Evolutionary conservation across 2,888 invertebrate species (phyloP), one percentile per base, ranked within the genome.

Genomic region (Dusona sp.): DNA sequence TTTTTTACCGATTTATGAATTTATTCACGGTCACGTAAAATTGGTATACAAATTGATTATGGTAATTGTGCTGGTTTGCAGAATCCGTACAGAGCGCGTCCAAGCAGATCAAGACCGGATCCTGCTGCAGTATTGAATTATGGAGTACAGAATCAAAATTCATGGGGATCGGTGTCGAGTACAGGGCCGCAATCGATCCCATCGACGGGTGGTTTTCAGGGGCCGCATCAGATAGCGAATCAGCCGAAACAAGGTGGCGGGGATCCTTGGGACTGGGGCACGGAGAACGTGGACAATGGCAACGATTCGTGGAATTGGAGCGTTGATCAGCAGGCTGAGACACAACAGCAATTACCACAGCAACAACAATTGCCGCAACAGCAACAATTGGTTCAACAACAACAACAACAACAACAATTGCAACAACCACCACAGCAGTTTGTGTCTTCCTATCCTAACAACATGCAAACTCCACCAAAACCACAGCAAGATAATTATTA

Each of bases 301-400:
- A 93, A 93, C 85, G 93, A 94, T 89, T 92, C 93, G 0, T 94
- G 94, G 94, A 92, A 94, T 78, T 94, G 94, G 94, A 93, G 92
- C 81, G 87, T 93, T 68, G 94, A 93, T 79, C 92, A 93, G 80
- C 92, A 93, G 72, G 72, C 92, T 0, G 93, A 94, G 64, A 70
- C 87, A 42, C 91, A 91, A 22, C 88, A 88, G 64, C 85, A 85
- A 36, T 86, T 73, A 19, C 81, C 81, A 9, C 85, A 79, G 33
- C 89, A 86, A 29, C 88, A 88, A 67, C 82, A 86, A 29, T 65
- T 68, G 22, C 85, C 86, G 45, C 90, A 90, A 22, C 88, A 88
- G 54, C 85, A 84, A 36, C 88, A 79, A 11, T 11, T 25, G 57
- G 0, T 25, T 8, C 57, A 57, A 19, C 84, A 78, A 13, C 86